A percentile compares a stretch with the other conserved stretches of the same genome.
These are phyloP conservation scores for Drosophila cardini DNA, from an alignment of 1,140 invertebrate species.

Conservation along the genomic window DNA sequence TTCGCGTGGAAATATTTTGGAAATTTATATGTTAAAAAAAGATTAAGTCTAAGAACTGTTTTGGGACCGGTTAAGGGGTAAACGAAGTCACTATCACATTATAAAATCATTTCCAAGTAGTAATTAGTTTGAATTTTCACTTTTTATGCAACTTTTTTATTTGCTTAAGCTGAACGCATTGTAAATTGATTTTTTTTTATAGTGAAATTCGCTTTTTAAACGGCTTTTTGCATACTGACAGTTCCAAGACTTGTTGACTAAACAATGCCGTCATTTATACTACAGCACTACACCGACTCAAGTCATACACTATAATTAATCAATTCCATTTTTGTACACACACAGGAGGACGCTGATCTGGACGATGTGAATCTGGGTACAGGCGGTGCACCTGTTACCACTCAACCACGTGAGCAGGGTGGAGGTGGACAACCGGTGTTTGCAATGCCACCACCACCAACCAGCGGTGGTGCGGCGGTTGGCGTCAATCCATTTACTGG, in stretches of 20 bases:
- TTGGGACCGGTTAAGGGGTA: constrained; percentile 35
- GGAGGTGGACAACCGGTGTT: constrained; percentile 84
- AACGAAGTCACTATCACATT: constrained; percentile 20
- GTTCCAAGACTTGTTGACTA: constrained; percentile 65
- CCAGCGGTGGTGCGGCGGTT: constrained; percentile 54
- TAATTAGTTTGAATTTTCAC: constrained; percentile 15
- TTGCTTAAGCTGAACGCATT: constrained; percentile 26
- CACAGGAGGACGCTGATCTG: constrained; percentile 85
- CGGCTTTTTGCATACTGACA: constrained; percentile 26
- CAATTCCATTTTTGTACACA: constrained; percentile 6
- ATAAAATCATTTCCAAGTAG: constrained; percentile 10
- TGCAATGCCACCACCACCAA: constrained; percentile 84
- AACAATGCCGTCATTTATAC: constrained; percentile 47
- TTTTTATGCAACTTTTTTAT: constrained; percentile 12
- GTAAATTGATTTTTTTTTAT: constrained; percentile 18
- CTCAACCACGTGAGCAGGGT: constrained; percentile 84
- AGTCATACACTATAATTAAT: background rate
- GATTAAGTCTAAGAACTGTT: too few species aligned
- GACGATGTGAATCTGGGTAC: constrained; percentile 78
- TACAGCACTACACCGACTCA: background rate
- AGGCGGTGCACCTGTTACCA: constrained; percentile 83
- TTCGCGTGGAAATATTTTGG: background rate
- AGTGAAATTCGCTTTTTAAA: constrained; percentile 37
- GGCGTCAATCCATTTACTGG: constrained; percentile 84
- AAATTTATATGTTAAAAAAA: constrained; percentile 14